phyloP scores from a whole-genome alignment of 2,888 invertebrate genomes.

The Eupithecia tripunctaria region DNA sequence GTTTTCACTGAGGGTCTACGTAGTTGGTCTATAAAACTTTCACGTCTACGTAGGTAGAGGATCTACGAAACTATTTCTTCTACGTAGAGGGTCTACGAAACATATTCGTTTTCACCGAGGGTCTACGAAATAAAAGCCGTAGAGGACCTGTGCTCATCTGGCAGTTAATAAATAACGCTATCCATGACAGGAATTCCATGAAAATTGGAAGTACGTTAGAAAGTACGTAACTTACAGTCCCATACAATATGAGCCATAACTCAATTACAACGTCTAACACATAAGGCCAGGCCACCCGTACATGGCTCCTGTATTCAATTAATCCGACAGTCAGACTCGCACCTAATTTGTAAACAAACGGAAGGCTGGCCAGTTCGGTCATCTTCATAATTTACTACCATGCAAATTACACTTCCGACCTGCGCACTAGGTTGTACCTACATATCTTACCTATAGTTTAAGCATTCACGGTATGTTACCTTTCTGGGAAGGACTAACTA shows the following conservation, averaged over 20 bases:
- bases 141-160: neutral
- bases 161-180: neutral
- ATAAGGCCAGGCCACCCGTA: slow-evolving; percentile 23
- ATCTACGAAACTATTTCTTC: neutral
- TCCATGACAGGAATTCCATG: neutral
- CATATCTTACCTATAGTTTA: slow-evolving; percentile 14
- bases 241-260: slow-evolving; percentile 6
- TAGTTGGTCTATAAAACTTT: too few species aligned
- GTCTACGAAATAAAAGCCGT: neutral
- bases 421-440: slow-evolving; percentile 39
- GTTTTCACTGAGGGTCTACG: too few species aligned
- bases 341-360: slow-evolving; percentile 66
- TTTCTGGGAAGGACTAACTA: neutral
- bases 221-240: neutral
- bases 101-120: neutral
- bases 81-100: neutral
- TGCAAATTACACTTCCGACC: slow-evolving; percentile 68
- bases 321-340: slow-evolving; percentile 54
- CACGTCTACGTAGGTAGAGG: too few species aligned
- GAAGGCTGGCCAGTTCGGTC: slow-evolving; percentile 62
- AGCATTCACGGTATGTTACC: neutral
- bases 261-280: slow-evolving; percentile 25
- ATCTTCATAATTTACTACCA: slow-evolving; percentile 68
- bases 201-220: too few species aligned
- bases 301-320: slow-evolving; percentile 43